Percentiles rank a stretch among this genome's conserved stretches.
phyloP scores from a whole-genome alignment of 2,113 vertebrate genomes.

The Elephas maximus region DNA sequence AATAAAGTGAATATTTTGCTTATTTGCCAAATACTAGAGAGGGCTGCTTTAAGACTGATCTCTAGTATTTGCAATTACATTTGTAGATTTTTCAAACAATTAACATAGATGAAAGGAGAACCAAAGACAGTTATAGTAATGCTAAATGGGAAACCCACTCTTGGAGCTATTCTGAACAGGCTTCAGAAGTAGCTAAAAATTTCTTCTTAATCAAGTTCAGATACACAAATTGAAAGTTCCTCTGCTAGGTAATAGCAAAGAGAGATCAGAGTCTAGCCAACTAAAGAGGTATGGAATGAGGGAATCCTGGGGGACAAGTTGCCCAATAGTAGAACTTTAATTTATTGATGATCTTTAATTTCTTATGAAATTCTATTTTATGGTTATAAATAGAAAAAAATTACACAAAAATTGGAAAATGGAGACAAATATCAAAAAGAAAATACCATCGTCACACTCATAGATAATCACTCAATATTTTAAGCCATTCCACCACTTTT shows the following conservation, averaged over 20 bases:
- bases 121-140: background rate
- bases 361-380: conserved; percentile 32
- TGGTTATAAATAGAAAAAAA: background rate
- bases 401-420: background rate
- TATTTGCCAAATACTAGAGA: background rate
- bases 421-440: background rate
- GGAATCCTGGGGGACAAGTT: background rate
- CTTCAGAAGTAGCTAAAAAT: background rate
- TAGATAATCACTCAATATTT: background rate
- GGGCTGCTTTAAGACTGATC: background rate
- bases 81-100: background rate
- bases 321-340: conserved; percentile 9
- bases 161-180: background rate
- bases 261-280: background rate
- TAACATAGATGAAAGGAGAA: background rate
- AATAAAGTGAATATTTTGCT: background rate
- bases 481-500: conserved; percentile 13
- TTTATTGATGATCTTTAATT: background rate
- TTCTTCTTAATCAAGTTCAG: conserved; percentile 27
- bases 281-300: background rate
- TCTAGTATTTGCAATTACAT: background rate
- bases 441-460: background rate
- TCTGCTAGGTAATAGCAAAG: background rate
- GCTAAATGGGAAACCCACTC: background rate
- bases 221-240: background rate